phyloP scores from a whole-genome alignment of 2,797 vertebrate genomes.

The Dallia pectoralis region DNA sequence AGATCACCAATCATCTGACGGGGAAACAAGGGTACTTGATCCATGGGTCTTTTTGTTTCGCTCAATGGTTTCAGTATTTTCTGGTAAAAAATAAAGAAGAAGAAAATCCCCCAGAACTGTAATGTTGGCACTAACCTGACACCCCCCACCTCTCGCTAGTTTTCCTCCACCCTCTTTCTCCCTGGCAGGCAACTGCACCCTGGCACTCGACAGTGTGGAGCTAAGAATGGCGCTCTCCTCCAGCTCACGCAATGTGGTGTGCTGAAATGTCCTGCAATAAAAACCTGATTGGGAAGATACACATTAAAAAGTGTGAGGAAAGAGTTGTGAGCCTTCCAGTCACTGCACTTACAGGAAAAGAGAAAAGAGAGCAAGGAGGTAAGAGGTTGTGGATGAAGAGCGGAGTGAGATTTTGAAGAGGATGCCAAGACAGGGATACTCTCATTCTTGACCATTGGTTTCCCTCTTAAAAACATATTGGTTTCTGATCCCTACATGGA shows the following conservation, averaged over 20 bases:
- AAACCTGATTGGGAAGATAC: conserved; percentile 77
- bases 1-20: neutral
- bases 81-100: conserved; percentile 25
- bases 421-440: conserved; percentile 21
- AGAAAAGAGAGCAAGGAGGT: conserved; percentile 12
- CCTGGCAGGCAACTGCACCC: conserved; percentile 65
- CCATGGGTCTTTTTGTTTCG: conserved; percentile 23
- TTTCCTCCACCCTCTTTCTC: conserved; percentile 29
- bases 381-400: conserved; percentile 2
- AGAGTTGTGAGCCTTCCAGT: conserved; percentile 39
- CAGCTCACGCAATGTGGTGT: conserved; percentile 80
- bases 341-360: conserved; percentile 18
- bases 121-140: conserved; percentile 57
- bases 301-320: conserved; percentile 68
- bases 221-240: conserved; percentile 77
- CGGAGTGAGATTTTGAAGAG: neutral
- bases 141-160: conserved; percentile 32
- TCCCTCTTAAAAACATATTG: conserved; percentile 32
- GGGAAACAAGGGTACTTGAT: conserved; percentile 17
- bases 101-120: conserved; percentile 37
- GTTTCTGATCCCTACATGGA: conserved; percentile 21
- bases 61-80: conserved; percentile 50
- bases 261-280: conserved; percentile 81
- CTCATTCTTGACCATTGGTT: conserved; percentile 57
- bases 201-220: conserved; percentile 65